Base-by-base conservation (phyloP, 1,140 invertebrate genomes). In the Drusus annulatus region DNA sequence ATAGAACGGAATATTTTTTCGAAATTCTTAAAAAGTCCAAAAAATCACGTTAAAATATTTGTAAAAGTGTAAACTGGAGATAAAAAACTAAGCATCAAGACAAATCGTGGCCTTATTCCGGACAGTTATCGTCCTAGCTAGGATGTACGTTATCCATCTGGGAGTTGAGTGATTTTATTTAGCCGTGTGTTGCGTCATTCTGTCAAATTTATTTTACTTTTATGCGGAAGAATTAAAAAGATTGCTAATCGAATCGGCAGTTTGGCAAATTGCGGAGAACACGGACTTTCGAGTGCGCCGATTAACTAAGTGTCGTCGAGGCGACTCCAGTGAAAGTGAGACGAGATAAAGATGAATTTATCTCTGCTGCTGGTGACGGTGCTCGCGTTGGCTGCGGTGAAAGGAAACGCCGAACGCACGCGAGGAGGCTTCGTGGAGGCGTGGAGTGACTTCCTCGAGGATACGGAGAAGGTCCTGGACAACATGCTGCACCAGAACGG, bases 401-500 rank as follows among this genome's bases (percentile, higher is more conserved):
- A 8, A 36, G 31, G 19, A 17, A 25, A 16, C 5, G 31, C 25
- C 15, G 63, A 69, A 8, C 6, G 6, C n/a, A 17, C 65, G 31
- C 31, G 31, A 8, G 65, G 65, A 7, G 65, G 65, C 2, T 36
- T 83, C 21, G 68, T 80, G n/a, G 81, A 80, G 7, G 78, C 69
- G 2, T 82, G 81, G 81, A 80, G 36, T 25, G 52, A 73, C 60
- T 79, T 83, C 52, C 36, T 83, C 36, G 68, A 83, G 6, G 45
- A 83, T 19, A 78, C 78, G 25, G 81, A 80, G 54, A 36, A 51
- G 28, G 25, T 62, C 0, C 19, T 83, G 15, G 78, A 79, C 60
- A 73, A 31, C 36, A 73, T 79, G 68, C 58, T 79, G n/a, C 77
- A 76, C 15, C 58, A 58, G 17, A 74, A 60, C 54, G 78, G n/a